Evolutionary conservation across 2,797 vertebrate species (phyloP).

Genomic region (Euphonia xanthogaster): DNA sequence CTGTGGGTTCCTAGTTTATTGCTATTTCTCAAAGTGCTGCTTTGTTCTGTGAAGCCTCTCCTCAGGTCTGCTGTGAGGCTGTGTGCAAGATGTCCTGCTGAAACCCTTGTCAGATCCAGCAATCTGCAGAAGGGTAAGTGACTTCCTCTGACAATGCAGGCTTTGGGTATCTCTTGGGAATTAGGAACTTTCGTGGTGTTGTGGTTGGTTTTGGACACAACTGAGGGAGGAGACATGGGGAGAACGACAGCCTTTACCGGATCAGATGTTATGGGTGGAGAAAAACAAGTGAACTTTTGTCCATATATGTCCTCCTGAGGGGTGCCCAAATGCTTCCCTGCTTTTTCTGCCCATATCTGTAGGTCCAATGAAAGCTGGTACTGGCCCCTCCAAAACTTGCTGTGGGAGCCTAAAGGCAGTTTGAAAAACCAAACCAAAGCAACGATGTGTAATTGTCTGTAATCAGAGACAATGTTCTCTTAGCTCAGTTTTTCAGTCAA

Average conservation of each 20-base stretch:
- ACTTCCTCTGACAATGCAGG: neutral
- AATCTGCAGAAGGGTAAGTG: neutral
- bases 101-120: neutral
- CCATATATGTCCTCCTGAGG: neutral
- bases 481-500: constrained; percentile 9
- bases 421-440: constrained; percentile 10
- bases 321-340: neutral
- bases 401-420: neutral
- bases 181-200: neutral
- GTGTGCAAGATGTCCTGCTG: neutral
- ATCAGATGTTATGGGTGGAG: neutral
- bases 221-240: neutral
- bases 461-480: constrained; percentile 17
- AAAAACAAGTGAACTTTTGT: constrained; percentile 19
- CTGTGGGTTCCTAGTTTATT: neutral
- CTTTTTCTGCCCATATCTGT: neutral
- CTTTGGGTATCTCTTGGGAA: neutral
- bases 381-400: neutral
- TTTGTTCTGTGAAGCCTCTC: neutral
- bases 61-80: neutral
- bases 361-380: neutral
- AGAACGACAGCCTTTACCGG: neutral
- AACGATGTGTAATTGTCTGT: neutral
- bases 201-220: neutral
- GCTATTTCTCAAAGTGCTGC: neutral